These are phyloP conservation scores for Cordylochernes scorpioides DNA, from an alignment of 2,888 invertebrate genomes.

Conservation along the genomic window DNA sequence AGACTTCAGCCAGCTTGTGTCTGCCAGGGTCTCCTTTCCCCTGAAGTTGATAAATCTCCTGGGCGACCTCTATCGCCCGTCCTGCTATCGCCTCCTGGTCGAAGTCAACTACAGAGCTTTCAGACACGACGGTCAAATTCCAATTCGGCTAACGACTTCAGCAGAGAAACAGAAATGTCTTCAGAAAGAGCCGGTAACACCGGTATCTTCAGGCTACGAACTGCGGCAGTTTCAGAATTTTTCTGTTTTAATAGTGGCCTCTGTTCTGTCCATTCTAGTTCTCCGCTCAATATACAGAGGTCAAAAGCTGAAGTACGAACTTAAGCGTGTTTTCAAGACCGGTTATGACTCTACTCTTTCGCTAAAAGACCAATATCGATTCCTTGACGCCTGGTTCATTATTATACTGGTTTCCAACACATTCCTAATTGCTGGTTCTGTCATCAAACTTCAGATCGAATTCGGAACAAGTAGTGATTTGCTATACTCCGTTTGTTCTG, in stretches of 20 bases:
- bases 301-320: constrained; percentile 35
- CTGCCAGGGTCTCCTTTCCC: constrained; percentile 42
- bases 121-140: constrained; percentile 80
- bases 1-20: constrained; percentile 47
- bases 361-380: constrained; percentile 53
- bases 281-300: constrained; percentile 68
- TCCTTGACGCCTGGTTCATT: constrained; percentile 85
- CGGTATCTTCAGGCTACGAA: constrained; percentile 4
- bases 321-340: constrained; percentile 30
- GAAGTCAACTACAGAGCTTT: constrained; percentile 45
- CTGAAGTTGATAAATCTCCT: constrained; percentile 68
- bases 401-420: constrained; percentile 88
- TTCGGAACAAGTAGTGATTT: constrained; percentile 45
- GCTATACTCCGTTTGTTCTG: constrained; percentile 79
- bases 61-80: constrained; percentile 60
- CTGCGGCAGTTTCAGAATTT: constrained; percentile 17
- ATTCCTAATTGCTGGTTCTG: constrained; percentile 67
- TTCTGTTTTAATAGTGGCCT: constrained; percentile 22
- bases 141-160: constrained; percentile 45
- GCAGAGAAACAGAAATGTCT: constrained; percentile 47
- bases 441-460: constrained; percentile 80
- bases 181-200: constrained; percentile 32
- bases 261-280: constrained; percentile 47
- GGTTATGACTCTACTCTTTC: constrained; percentile 43
- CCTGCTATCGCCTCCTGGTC: constrained; percentile 65